A percentile compares a stretch with the other conserved stretches of the same genome.
These are phyloP conservation scores for Nansenia antarctica DNA, from an alignment of 2,113 vertebrate genomes.

Conservation along the genomic window DNA sequence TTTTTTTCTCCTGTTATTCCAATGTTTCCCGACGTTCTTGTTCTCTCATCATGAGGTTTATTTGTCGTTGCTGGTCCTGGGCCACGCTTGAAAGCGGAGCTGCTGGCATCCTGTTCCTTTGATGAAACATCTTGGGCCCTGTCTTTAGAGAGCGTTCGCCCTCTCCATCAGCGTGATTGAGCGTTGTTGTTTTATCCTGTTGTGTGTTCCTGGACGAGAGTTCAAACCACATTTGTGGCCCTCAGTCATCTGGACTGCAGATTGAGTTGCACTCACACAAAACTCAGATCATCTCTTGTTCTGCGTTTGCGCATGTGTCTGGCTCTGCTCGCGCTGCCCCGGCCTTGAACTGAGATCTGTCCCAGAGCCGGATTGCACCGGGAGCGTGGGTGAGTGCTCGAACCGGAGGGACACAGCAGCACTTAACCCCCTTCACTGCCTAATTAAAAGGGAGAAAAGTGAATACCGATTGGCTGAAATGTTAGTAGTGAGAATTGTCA, in stretches of 20 bases:
- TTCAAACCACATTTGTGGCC: conserved; percentile 40
- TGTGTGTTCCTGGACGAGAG: conserved; percentile 57
- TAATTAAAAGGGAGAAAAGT: conserved; percentile 62
- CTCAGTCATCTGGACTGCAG: conserved; percentile 64
- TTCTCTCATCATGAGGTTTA: conserved; percentile 52
- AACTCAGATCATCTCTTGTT: conserved; percentile 25
- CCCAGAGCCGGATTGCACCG: conserved; percentile 41
- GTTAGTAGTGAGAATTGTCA: conserved; percentile 23
- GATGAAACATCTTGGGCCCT: conserved; percentile 34
- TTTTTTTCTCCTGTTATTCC: conserved; percentile 20
- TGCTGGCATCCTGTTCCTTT: conserved; percentile 54
- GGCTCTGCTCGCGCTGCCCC: conserved; percentile 40
- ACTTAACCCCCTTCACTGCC: conserved; percentile 18
- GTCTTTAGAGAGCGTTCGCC: conserved; percentile 19
- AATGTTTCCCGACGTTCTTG: conserved; percentile 36
- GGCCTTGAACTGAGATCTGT: conserved; percentile 57
- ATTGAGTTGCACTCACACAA: conserved; percentile 29
- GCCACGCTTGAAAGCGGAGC: conserved; percentile 47
- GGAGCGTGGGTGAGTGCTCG: conserved; percentile 41
- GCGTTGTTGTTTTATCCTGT: conserved; percentile 57
- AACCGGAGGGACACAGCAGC: conserved; percentile 52
- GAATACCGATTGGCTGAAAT: conserved; percentile 18
- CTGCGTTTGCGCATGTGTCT: conserved; percentile 21
- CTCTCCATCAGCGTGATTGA: conserved; percentile 53
- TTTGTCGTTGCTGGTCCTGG: conserved; percentile 41